Evolutionary conservation across 2,888 invertebrate genomes (phyloP).

Genomic region (Lepidochrysops patricia): DNA sequence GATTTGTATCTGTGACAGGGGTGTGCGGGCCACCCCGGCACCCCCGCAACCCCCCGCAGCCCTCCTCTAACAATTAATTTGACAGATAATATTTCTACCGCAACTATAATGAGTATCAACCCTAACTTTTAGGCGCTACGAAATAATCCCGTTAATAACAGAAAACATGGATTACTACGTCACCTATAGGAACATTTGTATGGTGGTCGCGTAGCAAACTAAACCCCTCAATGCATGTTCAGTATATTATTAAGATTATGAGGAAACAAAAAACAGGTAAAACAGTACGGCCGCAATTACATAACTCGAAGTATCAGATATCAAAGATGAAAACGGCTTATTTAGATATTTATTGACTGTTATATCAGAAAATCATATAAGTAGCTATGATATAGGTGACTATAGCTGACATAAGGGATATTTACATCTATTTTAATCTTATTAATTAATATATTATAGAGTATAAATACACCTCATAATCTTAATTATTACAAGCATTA

Average conservation of each 20-base stretch:
- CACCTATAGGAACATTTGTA: neutral
- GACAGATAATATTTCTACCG: constrained; percentile 42
- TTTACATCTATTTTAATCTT: no score
- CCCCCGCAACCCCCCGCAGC: constrained; percentile 27
- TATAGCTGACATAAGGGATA: no score
- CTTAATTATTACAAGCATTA: no score
- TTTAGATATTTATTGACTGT: no score
- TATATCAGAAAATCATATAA: no score
- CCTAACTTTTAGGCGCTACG: constrained; percentile 13
- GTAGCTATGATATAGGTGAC: no score
- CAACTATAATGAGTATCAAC: constrained; percentile 27
- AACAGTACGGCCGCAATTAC: no score
- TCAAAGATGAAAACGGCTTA: no score
- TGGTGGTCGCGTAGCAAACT: neutral
- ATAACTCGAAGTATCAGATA: no score
- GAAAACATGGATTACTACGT: neutral
- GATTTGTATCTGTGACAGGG: constrained; percentile 75
- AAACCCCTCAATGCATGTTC: neutral
- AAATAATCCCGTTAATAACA: constrained; percentile 7
- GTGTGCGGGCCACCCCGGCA: constrained; percentile 39
- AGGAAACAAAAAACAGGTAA: neutral
- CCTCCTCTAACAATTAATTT: constrained; percentile 60
- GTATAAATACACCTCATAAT: no score
- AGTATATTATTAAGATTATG: constrained; percentile 10
- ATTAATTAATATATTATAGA: no score